Base-by-base conservation (phyloP, 2,888 invertebrate species). In the Erebia palarica region DNA sequence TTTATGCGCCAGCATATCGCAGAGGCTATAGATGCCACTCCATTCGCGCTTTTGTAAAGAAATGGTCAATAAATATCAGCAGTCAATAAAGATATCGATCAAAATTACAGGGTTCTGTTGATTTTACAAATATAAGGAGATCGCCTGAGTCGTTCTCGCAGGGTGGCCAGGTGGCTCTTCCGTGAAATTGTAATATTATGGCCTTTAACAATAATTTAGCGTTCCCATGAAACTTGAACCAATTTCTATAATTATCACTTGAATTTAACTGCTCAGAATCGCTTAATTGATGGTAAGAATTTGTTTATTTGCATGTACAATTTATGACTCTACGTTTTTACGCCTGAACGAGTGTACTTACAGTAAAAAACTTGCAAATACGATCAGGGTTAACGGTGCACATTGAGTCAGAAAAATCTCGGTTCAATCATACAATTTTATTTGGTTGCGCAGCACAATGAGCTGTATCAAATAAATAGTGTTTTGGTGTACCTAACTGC, bases 51-150 rank as follows among this genome's bases (percentile, higher is more conserved):
- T 90, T 90, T 91, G 90, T 85, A 87, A 90, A 89, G 89, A 91
- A 92, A 91, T 91, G 86, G 49, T 49, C 91, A 91, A 92, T 92
- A 93, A 93, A 92, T 92, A 90, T 89, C 86, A 85, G 83, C 88
- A 84, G 86, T 88, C 91, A 90, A 90, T 92, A 91, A 93, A 92
- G 93, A 93, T 93, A 92, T 92, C 89, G 92, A 93, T 93, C 93
- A 92, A 93, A 93, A 93, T 93, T 93, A 92, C 86, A 92, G 92
- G 92, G 91, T 88, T 87, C 86, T 82, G 91, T 90, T 92, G 92
- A 89, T 92, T 92, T 92, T 91, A 92, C 92, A 92, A 92, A 91
- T 91, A 92, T 86, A 89, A 88, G 82, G 80, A 82, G 88, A 86
- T 89, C 88, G 88, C 86, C 86, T 80, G 86, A 83, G 84, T 81